These are phyloP conservation scores for Aselliscus stoliczkanus DNA, from an alignment of 2,797 vertebrate genomes.

Conservation along the genomic window DNA sequence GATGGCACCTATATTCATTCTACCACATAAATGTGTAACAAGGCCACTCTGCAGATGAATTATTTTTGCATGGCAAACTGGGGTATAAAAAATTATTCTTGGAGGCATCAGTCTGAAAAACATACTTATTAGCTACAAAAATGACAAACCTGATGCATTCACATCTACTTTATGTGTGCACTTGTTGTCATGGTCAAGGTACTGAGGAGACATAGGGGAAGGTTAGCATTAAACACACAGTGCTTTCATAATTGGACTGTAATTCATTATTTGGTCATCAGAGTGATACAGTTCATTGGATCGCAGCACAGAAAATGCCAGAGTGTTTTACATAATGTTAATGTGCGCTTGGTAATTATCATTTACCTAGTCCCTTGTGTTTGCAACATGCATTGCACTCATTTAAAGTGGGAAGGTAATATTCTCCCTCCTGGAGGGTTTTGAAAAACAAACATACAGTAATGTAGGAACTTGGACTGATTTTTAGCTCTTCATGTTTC, in stretches of 20 bases:
- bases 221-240: neutral
- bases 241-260: conserved; percentile 1
- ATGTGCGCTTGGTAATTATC: conserved; percentile 43
- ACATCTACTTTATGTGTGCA: neutral
- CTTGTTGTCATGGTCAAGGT: neutral
- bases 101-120: neutral
- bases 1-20: neutral
- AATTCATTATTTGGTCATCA: conserved; percentile 59
- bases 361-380: conserved; percentile 11
- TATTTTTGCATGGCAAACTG: neutral
- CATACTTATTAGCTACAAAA: conserved; percentile 18
- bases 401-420: neutral
- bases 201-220: neutral
- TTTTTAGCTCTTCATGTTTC: neutral
- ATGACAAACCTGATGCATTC: neutral
- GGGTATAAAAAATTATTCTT: neutral
- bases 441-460: neutral
- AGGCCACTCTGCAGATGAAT: neutral
- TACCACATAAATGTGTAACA: neutral
- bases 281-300: conserved; percentile 21
- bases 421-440: neutral
- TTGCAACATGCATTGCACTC: neutral
- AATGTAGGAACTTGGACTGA: neutral
- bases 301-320: neutral
- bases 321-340: conserved; percentile 42